A percentile compares a stretch with the other conserved stretches of the same genome.
phyloP scores from a whole-genome alignment of 2,113 vertebrate genomes.

The Phodopus roborovskii region DNA sequence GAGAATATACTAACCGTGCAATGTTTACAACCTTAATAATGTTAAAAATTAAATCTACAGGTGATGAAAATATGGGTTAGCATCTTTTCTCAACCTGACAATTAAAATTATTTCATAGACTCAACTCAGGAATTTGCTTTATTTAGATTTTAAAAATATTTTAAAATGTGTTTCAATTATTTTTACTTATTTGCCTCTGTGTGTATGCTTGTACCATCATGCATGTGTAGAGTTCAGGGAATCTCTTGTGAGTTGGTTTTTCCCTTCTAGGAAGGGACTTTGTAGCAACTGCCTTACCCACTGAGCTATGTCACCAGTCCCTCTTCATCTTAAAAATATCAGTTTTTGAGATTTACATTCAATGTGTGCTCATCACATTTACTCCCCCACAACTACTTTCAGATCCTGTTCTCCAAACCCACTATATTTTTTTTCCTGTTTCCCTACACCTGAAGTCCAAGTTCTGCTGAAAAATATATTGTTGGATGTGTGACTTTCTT shows the following conservation, averaged over 20 bases:
- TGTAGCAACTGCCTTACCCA: background rate
- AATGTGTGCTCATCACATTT: background rate
- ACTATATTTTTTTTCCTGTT: background rate
- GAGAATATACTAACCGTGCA: background rate
- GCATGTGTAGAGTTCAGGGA: too few relatives aligned
- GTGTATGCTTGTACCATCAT: background rate
- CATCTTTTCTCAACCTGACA: background rate
- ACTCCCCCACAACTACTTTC: too few relatives aligned
- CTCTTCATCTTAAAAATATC: background rate
- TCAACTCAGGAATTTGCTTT: background rate
- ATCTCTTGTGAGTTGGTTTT: background rate
- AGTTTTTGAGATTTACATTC: background rate
- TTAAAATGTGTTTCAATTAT: background rate
- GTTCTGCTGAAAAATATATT: background rate
- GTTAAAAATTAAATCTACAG: background rate
- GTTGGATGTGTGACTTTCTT: background rate
- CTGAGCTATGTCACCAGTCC: too few relatives aligned
- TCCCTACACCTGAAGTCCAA: background rate
- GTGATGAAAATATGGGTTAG: background rate
- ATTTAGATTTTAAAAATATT: background rate
- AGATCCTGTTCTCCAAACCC: background rate
- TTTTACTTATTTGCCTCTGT: background rate
- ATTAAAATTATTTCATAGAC: background rate
- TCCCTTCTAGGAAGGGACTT: background rate
- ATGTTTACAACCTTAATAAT: background rate